phyloP scores from a whole-genome alignment of 2,797 vertebrate species.

The Myiothlypis coronata region DNA sequence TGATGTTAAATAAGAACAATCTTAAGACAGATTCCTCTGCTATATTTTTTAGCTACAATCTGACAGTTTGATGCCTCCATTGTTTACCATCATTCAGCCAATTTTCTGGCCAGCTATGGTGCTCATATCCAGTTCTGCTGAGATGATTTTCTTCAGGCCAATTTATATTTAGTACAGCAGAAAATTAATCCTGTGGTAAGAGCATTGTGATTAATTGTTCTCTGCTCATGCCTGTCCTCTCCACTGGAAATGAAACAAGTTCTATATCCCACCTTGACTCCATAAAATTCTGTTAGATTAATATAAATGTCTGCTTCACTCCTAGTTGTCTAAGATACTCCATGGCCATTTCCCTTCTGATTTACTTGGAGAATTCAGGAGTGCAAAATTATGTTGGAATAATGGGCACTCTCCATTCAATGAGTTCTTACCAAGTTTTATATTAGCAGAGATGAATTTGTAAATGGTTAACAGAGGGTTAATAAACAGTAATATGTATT shows the following conservation, averaged over 20 bases:
- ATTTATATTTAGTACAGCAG: constrained; percentile 44
- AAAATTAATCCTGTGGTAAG: constrained; percentile 47
- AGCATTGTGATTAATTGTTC: constrained; percentile 36
- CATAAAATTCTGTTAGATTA: constrained; percentile 16
- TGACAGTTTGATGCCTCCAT: constrained; percentile 46
- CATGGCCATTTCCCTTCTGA: not conserved
- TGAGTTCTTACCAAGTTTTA: not conserved
- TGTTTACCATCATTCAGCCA: constrained; percentile 62
- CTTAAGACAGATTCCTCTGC: constrained; percentile 42
- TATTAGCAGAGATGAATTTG: not conserved
- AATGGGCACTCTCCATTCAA: not conserved
- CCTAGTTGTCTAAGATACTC: not conserved
- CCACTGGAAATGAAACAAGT: constrained; percentile 1
- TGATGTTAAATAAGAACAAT: constrained; percentile 52
- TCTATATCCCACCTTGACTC: not conserved
- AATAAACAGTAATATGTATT: not conserved
- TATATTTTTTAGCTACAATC: constrained; percentile 34
- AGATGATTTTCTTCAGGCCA: constrained; percentile 28
- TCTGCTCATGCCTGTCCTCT: not conserved
- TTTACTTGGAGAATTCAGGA: not conserved
- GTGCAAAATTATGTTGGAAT: not conserved
- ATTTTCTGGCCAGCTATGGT: constrained; percentile 48
- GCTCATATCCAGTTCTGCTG: constrained; percentile 39
- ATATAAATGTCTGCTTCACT: constrained; percentile 34
- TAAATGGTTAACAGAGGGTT: not conserved